A percentile compares a stretch with the other conserved stretches of the same genome.
phyloP scores from a whole-genome alignment of 2,113 vertebrate species.

The Promerops cafer region DNA sequence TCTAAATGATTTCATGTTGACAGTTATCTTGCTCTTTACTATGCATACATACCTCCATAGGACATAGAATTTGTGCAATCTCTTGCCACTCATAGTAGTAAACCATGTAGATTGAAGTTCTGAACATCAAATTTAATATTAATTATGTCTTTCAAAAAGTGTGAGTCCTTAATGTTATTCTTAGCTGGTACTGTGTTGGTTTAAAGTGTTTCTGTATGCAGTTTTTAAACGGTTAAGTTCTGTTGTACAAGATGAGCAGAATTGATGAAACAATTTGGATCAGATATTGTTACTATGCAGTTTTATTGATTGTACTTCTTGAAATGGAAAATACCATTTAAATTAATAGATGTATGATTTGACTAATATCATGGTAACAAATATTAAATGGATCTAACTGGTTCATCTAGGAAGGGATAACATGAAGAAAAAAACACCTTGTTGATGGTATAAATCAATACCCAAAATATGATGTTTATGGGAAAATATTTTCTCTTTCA shows the following conservation, averaged over 20 bases:
- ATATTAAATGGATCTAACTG: not conserved
- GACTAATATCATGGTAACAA: not conserved
- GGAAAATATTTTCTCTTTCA: not conserved
- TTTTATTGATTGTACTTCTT: not conserved
- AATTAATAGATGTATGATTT: not conserved
- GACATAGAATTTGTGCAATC: not conserved
- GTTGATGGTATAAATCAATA: not conserved
- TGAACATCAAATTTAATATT: not conserved
- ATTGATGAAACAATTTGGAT: not conserved
- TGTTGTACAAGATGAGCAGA: not conserved
- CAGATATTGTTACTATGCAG: not conserved
- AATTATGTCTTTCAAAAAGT: not conserved
- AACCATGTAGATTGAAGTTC: not conserved
- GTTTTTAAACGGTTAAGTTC: not conserved
- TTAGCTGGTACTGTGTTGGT: not conserved
- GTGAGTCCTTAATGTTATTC: not conserved
- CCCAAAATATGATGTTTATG: not conserved
- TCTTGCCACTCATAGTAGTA: not conserved
- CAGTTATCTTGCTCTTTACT: not conserved
- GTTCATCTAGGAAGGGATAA: not conserved
- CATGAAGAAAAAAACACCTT: not conserved
- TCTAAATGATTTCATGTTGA: not conserved
- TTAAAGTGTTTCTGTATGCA: not conserved
- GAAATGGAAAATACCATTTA: not conserved
- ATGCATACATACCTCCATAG: not conserved